Evolutionary conservation across 2,113 vertebrate genomes (phyloP).

Genomic region (Sinocyclocheilus anshuiensis): DNA sequence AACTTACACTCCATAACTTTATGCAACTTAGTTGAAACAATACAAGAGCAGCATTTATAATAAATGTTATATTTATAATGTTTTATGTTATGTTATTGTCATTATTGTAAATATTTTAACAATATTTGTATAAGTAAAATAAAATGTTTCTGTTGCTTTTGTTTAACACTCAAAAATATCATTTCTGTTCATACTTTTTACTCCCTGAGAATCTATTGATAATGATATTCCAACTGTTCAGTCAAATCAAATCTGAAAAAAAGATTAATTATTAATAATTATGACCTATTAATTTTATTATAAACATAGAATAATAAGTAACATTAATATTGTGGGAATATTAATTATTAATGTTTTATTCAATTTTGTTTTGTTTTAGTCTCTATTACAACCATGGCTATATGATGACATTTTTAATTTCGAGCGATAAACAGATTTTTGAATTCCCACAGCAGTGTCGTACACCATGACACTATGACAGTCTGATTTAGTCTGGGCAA

Average conservation of each 20-base stretch:
- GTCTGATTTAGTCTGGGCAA: conserved; percentile 9
- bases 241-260: too few relatives aligned
- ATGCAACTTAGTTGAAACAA: not conserved
- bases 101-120: too few relatives aligned
- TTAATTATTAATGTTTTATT: not conserved
- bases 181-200: too few relatives aligned
- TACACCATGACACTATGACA: not conserved
- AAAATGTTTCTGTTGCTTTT: too few relatives aligned
- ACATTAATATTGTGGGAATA: not conserved
- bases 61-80: too few relatives aligned
- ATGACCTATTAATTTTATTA: not conserved
- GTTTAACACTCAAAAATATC: too few relatives aligned
- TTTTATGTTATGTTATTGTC: too few relatives aligned
- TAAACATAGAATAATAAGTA: not conserved
- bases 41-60: not conserved
- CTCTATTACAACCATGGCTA: not conserved
- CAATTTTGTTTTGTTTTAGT: not conserved
- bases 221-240: too few relatives aligned
- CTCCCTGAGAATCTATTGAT: too few relatives aligned
- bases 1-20: too few relatives aligned
- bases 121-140: too few relatives aligned
- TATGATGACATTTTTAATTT: not conserved
- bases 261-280: not conserved
- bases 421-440: not conserved
- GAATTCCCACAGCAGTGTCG: not conserved